A percentile compares a stretch with the other conserved stretches of the same genome.
These are phyloP conservation scores for Cyanoliseus patagonus DNA, from an alignment of 2,113 vertebrate genomes.

Conservation along the genomic window DNA sequence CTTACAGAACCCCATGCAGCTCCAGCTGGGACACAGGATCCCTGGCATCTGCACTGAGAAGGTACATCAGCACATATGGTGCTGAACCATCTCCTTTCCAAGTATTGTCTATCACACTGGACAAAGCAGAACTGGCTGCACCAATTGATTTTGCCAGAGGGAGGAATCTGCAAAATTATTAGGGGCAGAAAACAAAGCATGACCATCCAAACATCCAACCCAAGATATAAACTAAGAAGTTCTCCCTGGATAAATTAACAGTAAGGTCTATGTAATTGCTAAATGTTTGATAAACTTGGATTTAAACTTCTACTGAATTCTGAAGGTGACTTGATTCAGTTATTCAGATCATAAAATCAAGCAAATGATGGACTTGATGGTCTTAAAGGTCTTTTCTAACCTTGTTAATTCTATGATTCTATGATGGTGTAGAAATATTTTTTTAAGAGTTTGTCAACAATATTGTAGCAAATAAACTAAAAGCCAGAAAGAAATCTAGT, in stretches of 20 bases:
- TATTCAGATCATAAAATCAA: background rate
- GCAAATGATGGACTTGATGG: background rate
- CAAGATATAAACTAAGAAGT: background rate
- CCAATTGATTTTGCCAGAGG: background rate
- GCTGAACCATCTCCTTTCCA: background rate
- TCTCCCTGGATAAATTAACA: background rate
- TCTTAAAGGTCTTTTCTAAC: background rate
- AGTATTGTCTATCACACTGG: background rate
- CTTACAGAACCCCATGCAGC: background rate
- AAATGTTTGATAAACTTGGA: background rate
- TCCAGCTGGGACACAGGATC: rapidly evolving
- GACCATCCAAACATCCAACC: background rate
- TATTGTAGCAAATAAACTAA: background rate
- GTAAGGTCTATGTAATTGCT: background rate
- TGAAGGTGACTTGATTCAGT: background rate
- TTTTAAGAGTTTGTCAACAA: background rate
- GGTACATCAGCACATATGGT: background rate
- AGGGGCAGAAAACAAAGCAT: background rate
- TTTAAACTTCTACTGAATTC: constrained; percentile 1
- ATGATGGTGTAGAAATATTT: background rate
- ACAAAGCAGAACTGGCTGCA: background rate
- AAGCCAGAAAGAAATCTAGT: background rate
- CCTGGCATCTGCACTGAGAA: rapidly evolving
- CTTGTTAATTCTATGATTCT: background rate
- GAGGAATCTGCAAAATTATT: background rate